Evolutionary conservation across 2,113 vertebrate species (phyloP).

Genomic region (Smithornis capensis): DNA sequence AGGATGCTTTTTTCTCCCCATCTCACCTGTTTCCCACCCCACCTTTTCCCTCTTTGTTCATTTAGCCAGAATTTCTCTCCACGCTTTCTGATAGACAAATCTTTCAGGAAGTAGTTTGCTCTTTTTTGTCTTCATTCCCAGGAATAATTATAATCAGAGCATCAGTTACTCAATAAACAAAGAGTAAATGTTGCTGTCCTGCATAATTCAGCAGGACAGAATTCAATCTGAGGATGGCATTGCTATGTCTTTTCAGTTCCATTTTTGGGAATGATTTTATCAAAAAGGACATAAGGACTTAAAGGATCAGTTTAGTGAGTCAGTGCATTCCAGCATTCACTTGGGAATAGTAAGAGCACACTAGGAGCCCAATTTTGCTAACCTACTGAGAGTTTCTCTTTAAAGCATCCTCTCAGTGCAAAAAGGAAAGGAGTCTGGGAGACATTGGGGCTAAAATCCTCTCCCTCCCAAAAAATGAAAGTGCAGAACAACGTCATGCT

Average conservation of each 20-base stretch:
- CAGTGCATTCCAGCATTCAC: not conserved
- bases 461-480: accelerated
- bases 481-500: not conserved
- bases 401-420: not conserved
- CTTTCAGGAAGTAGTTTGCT: not conserved
- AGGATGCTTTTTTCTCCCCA: not conserved
- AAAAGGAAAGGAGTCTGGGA: not conserved
- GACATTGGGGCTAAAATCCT: not conserved
- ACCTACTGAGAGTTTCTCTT: not conserved
- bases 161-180: not conserved
- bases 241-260: not conserved
- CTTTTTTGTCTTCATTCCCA: not conserved
- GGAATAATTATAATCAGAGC: not conserved
- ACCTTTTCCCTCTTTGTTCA: accelerated
- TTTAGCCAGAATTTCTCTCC: not conserved
- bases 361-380: not conserved
- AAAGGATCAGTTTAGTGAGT: not conserved
- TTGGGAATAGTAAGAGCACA: not conserved
- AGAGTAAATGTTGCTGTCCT: not conserved
- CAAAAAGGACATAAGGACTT: not conserved
- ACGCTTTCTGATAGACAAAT: not conserved
- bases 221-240: not conserved
- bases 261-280: not conserved
- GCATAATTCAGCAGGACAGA: not conserved
- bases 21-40: accelerated